phyloP scores from a whole-genome alignment of 2,888 invertebrate species.

The Desoria tigrina region DNA sequence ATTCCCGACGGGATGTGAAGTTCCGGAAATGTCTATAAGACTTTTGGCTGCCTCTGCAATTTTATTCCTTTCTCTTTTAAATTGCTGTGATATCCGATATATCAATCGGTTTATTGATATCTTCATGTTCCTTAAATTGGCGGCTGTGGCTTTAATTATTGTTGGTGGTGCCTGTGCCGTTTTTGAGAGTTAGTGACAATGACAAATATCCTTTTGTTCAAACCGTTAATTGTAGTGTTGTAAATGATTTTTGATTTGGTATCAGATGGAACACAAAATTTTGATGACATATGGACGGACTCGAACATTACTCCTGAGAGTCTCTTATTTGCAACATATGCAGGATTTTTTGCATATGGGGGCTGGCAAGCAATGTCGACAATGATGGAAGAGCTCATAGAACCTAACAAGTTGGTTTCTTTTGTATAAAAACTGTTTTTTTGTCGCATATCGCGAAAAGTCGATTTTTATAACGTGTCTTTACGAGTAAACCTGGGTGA shows the following conservation, averaged over 20 bases:
- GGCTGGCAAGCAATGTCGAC: constrained; percentile 44
- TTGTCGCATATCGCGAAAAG: no score
- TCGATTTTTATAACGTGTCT: no score
- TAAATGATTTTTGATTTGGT: constrained; percentile 4
- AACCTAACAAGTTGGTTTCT: constrained; percentile 37
- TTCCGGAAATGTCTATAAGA: constrained; percentile 39
- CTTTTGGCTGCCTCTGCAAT: constrained; percentile 41
- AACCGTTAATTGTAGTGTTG: background rate
- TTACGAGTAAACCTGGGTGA: no score
- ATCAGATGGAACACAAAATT: constrained; percentile 34
- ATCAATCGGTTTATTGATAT: constrained; percentile 42
- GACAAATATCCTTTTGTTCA: background rate
- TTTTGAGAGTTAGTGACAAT: constrained; percentile 14
- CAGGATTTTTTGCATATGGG: constrained; percentile 49
- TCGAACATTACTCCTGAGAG: constrained; percentile 41
- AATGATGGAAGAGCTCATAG: constrained; percentile 52
- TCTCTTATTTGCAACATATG: constrained; percentile 46
- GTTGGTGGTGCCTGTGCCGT: constrained; percentile 37
- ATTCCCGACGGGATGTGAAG: constrained; percentile 39
- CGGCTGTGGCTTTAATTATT: constrained; percentile 42
- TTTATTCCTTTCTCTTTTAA: constrained; percentile 40
- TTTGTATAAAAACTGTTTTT: constrained; percentile 2
- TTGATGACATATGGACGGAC: constrained; percentile 39
- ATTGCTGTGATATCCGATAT: constrained; percentile 43
- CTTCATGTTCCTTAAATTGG: constrained; percentile 47